Conservation (phyloP, 1,140 invertebrate genomes). For the Zaprionus davidi region DNA sequence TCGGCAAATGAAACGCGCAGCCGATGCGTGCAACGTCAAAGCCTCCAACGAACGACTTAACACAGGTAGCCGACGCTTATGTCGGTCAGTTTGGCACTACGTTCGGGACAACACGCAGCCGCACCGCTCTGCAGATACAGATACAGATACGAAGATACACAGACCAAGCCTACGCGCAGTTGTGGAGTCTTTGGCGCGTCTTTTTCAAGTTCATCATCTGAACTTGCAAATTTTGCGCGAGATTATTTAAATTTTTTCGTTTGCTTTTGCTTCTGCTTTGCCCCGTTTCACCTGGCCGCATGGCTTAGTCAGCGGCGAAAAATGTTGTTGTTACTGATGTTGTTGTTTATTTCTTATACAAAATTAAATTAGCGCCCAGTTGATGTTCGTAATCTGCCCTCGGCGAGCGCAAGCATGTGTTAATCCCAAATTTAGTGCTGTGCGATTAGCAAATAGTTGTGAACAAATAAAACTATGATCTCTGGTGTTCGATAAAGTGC, state of each 20-base stretch:
- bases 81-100: constrained; percentile 60
- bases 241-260: constrained; percentile 46
- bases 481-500: constrained; percentile 37
- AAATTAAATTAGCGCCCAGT: constrained; percentile 47
- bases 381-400: constrained; percentile 23
- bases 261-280: constrained; percentile 47
- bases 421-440: constrained; percentile 56
- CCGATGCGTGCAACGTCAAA: constrained; percentile 60
- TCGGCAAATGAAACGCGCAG: constrained; percentile 64
- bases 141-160: constrained; percentile 18
- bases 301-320: constrained; percentile 28
- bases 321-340: constrained; percentile 20
- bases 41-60: constrained; percentile 51
- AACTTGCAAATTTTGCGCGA: constrained; percentile 67
- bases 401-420: constrained; percentile 20
- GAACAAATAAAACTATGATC: constrained; percentile 59
- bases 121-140: constrained; percentile 22
- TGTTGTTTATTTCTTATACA: neutral
- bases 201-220: constrained; percentile 73
- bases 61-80: constrained; percentile 62
- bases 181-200: constrained; percentile 30
- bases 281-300: constrained; percentile 33
- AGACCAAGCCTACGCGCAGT: neutral
- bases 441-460: constrained; percentile 60
- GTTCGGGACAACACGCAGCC: constrained; percentile 55